Base-by-base conservation (phyloP, 2,888 invertebrate species). In the Tortrix viridana region DNA sequence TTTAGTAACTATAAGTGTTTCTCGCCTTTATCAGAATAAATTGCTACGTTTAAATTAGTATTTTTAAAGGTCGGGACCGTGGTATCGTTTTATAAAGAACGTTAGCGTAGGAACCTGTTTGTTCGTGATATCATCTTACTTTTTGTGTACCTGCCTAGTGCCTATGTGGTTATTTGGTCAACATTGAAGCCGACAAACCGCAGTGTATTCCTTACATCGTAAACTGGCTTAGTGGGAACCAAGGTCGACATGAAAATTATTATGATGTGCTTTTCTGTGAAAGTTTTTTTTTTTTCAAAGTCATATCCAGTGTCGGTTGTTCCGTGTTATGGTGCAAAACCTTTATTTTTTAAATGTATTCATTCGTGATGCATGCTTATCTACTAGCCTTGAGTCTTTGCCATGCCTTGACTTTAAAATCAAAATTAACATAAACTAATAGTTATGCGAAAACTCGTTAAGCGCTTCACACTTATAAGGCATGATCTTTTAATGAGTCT, bases 331-430 rank as follows among this genome's bases (percentile, higher is more conserved):
- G 12, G 32, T 32, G 32, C 26, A 43, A 12, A 26, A 60, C 46
- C 52, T 60, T 60, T 38, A 41, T 53, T 23, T 58, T 26, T 58
- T 53, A 43, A 67, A 52, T 18, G 49, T 64, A 67, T 67, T 60
- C 59, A 53, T 62, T 52, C 43, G 61, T 70, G 69, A 74, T 69
- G 67, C 68, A 69, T 62, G 70, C 68, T 69, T 60, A 71, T 69
- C 70, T 60, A 55, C 49, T 69, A 70, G 68, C 77, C 76, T 77
- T 76, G 72, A 66, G 12, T 53, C 64, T 58, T 48, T 65, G 68
- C 68, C 67, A 66, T 63, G 67, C 65, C 70, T 58, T 71, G 67
- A 70, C 69, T 58, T 53, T 63, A 53, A 58, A 63, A 63, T 57
- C 52, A 57, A 48, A 26, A 63, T 58, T 52, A 57, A n/a, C 58